phyloP scores from a whole-genome alignment of 2,888 invertebrate species.

The Stenoptilia bipunctidactyla region DNA sequence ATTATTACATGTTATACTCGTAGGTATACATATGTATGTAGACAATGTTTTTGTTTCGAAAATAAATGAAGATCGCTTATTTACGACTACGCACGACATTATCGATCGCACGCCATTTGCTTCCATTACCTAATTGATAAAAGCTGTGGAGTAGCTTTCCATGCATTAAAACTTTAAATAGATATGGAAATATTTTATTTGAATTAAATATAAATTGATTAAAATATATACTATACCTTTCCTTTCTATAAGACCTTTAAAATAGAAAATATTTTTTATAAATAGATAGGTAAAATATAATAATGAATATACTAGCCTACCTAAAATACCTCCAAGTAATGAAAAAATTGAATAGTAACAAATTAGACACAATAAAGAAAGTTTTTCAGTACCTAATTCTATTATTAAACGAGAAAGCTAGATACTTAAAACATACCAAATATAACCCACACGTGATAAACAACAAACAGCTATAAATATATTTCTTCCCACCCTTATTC shows the following conservation, averaged over 20 bases:
- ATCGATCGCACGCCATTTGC: constrained; percentile 21
- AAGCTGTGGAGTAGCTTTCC: constrained; percentile 21
- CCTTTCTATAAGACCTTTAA: constrained; percentile 28
- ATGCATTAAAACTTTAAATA: too few relatives aligned
- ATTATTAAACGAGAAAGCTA: too few relatives aligned
- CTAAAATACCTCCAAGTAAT: too few relatives aligned
- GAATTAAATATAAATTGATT: background rate
- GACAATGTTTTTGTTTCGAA: background rate
- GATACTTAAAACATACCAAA: too few relatives aligned
- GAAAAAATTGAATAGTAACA: too few relatives aligned
- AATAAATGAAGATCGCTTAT: too few relatives aligned
- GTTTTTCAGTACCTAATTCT: too few relatives aligned
- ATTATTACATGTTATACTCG: constrained; percentile 1
- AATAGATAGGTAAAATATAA: background rate
- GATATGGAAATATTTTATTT: background rate
- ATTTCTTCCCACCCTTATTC: too few relatives aligned
- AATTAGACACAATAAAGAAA: too few relatives aligned
- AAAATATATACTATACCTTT: constrained; percentile 23
- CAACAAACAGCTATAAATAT: too few relatives aligned
- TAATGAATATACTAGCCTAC: too few relatives aligned
- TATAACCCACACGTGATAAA: too few relatives aligned
- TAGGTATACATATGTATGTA: constrained; percentile 3
- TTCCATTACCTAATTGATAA: constrained; percentile 35
- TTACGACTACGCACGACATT: constrained; percentile 5
- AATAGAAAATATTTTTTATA: background rate